Conservation (phyloP, 2,888 invertebrate genomes). For the Laothoe populi region DNA sequence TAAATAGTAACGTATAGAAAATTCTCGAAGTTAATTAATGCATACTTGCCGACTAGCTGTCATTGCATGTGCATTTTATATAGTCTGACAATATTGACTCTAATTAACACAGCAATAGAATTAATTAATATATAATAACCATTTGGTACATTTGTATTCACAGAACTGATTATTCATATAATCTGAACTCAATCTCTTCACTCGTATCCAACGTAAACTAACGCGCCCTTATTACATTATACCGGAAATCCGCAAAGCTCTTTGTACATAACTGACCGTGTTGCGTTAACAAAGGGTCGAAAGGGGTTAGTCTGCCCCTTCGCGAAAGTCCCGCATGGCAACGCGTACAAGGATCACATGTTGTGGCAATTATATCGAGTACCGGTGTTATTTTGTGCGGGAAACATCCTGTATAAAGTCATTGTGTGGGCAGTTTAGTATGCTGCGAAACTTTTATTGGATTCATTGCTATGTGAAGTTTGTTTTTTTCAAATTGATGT, state of each 20-base stretch:
- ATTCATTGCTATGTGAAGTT: neutral
- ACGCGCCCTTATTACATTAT: neutral
- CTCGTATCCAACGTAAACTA: neutral
- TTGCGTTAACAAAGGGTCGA: conserved; percentile 13
- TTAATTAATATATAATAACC: no score
- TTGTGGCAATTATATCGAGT: conserved; percentile 8
- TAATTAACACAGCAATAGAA: no score
- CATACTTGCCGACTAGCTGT: no score
- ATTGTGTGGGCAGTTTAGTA: no score
- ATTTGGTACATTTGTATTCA: no score
- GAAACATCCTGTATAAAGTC: neutral
- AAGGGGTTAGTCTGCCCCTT: conserved; percentile 6
- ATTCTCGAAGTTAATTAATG: no score
- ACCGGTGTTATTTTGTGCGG: neutral
- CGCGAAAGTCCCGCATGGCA: conserved; percentile 8
- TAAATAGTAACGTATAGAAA: no score
- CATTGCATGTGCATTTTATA: no score
- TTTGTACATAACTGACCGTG: conserved; percentile 21
- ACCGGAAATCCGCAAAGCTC: neutral
- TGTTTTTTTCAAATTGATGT: no score
- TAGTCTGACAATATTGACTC: no score
- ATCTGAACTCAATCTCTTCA: neutral
- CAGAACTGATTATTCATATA: neutral
- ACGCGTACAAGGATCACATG: conserved; percentile 2
- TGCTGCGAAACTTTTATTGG: neutral